Conservation (phyloP, 2,888 invertebrate genomes). For the Drosophila silvestris region DNA sequence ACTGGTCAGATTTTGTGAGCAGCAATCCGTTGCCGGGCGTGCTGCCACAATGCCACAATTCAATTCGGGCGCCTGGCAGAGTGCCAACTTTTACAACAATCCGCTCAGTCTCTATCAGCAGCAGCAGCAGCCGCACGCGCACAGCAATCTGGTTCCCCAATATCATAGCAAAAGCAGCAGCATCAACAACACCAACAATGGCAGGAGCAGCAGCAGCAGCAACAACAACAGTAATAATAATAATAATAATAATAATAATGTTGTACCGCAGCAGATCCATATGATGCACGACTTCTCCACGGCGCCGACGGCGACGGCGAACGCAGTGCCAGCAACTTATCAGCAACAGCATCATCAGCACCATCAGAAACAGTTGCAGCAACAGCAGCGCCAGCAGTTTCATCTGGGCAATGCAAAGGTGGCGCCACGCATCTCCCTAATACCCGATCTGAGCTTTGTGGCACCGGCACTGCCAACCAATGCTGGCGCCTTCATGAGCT, state of each 20-base stretch:
- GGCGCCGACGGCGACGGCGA: constrained; percentile 51
- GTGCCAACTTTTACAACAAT: constrained; percentile 84
- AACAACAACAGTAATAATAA: constrained; percentile 50
- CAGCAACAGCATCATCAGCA: constrained; percentile 60
- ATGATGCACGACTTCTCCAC: constrained; percentile 84
- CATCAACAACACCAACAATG: constrained; percentile 21
- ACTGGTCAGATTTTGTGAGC: constrained; percentile 87
- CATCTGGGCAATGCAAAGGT: constrained; percentile 82
- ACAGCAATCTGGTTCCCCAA: constrained; percentile 73
- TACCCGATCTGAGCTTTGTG: constrained; percentile 87
- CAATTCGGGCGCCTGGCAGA: constrained; percentile 84
- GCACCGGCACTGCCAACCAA: constrained; percentile 85
- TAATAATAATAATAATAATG: constrained; percentile 59
- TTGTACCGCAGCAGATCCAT: constrained; percentile 81
- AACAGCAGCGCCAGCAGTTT: constrained; percentile 65
- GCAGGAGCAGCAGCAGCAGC: constrained; percentile 43
- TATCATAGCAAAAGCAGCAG: constrained; percentile 52
- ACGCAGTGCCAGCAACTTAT: constrained; percentile 48
- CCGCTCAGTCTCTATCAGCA: constrained; percentile 83
- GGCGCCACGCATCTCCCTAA: constrained; percentile 86
- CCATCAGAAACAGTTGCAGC: constrained; percentile 44
- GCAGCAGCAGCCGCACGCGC: constrained; percentile 60
- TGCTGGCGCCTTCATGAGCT: constrained; percentile 82
- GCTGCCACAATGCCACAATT: constrained; percentile 73
- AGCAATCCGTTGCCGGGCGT: constrained; percentile 81